Evolutionary conservation across 2,888 invertebrate species (phyloP), one percentile per base, ranked within the genome.

Genomic region (Clepsis dumicolana): DNA sequence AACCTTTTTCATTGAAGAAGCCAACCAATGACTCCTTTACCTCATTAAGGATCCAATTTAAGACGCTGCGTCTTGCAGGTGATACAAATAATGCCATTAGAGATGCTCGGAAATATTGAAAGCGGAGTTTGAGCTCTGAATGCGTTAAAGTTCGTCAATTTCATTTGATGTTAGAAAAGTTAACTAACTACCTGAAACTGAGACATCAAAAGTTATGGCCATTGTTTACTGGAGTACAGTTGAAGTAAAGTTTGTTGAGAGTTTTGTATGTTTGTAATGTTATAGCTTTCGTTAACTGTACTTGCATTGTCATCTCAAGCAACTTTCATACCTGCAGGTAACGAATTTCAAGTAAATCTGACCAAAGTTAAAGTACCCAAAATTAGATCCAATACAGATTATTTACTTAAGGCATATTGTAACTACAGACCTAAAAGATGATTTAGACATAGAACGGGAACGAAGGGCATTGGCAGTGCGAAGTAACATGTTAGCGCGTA

Each of bases 21-120:
- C 63, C 76, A 74, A 80, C 84, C 83, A 87, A 87, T 82, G 85
- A 83, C 87, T 84, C 83, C 86, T 88, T 90, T 88, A 84, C 84
- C 83, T 91, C 89, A 89, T 91, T 90, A 89, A 81, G 82, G 85
- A 86, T 89, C 86, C 89, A 91, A 91, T 91, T 91, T 90, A 78
- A 84, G 84, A 80, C 79, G 81, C 83, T 85, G 81, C 83, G 57
- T 75, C 73, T 77, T 86, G 79, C 87, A 91, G 91, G 91, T 93
- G 88, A 90, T 89, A 91, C 89, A 87, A 87, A 87, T 86, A 90
- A 91, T 83, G 84, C 85, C 90, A 91, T 92, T 91, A 91, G 84
- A 80, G 82, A 83, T 84, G 80, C 80, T 68, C 77, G 72, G 71
- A 61, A 41, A 27, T 35, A 66, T 61, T 61, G 61, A 32, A 64